Conservation (phyloP, 2,888 invertebrate species). For the Geophilus truncorum region DNA sequence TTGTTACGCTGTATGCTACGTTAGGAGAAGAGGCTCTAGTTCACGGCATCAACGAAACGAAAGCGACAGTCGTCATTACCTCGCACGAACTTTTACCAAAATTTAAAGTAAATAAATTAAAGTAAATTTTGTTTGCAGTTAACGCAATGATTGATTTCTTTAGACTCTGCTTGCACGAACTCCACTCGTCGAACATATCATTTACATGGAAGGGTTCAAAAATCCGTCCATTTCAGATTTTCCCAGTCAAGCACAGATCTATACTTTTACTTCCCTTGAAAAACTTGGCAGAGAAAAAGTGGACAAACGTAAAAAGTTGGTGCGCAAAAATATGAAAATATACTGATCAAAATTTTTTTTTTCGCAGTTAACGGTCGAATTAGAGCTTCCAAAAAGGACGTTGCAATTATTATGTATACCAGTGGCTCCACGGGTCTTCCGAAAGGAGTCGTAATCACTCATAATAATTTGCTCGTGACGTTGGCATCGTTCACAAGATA, state of each 20-base stretch:
- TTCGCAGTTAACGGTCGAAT: slow-evolving; percentile 31
- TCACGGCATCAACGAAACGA: slow-evolving; percentile 95
- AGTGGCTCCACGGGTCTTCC: slow-evolving; percentile 95
- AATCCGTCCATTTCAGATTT: slow-evolving; percentile 64
- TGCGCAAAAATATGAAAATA: slow-evolving; percentile 37
- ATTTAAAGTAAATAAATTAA: slow-evolving; percentile 53
- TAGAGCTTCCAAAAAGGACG: slow-evolving; percentile 61
- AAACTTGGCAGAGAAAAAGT: slow-evolving; percentile 41
- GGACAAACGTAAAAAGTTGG: background rate
- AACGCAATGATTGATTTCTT: too few relatives aligned
- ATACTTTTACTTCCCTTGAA: slow-evolving; percentile 69
- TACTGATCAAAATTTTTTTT: slow-evolving; percentile 39
- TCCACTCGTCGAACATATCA: slow-evolving; percentile 66
- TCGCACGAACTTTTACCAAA: slow-evolving; percentile 86
- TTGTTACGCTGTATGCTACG: slow-evolving; percentile 92
- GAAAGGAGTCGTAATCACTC: slow-evolving; percentile 61
- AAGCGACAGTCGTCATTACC: slow-evolving; percentile 87
- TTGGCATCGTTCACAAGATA: background rate
- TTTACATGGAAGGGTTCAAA: slow-evolving; percentile 81
- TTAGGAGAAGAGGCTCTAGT: slow-evolving; percentile 93
- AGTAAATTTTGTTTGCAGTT: too few relatives aligned
- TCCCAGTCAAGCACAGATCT: slow-evolving; percentile 66
- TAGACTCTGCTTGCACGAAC: slow-evolving; percentile 59
- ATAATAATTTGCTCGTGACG: slow-evolving; percentile 4
- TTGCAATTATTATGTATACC: slow-evolving; percentile 98